Percentiles rank a stretch among this genome's conserved stretches.
These are phyloP conservation scores for Drosophila falleni DNA, from an alignment of 2,888 invertebrate genomes.

Conservation along the genomic window DNA sequence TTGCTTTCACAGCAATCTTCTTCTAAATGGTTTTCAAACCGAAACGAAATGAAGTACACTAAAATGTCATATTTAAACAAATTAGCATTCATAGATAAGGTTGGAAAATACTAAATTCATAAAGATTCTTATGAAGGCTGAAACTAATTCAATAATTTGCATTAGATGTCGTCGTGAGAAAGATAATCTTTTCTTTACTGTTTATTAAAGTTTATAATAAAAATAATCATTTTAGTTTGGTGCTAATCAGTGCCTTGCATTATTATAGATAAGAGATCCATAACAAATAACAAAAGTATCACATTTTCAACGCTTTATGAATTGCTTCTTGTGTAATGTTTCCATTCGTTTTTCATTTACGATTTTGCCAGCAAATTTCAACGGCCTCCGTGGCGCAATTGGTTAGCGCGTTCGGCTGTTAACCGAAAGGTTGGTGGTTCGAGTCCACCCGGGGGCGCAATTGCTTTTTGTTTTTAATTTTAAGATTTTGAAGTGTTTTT, in stretches of 20 bases:
- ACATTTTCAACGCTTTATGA: not conserved
- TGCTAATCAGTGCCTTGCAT: not conserved
- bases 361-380: conserved; percentile 1
- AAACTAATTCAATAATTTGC: too few relatives aligned
- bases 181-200: not conserved
- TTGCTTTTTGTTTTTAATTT: not conserved
- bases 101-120: not conserved
- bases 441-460: conserved; percentile 97
- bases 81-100: not conserved
- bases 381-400: conserved; percentile 93
- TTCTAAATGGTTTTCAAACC: not conserved
- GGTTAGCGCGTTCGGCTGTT: conserved; percentile 99
- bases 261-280: not conserved
- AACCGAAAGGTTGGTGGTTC: conserved; percentile 99
- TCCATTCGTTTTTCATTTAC: not conserved
- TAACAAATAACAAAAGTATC: not conserved
- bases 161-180: too few relatives aligned
- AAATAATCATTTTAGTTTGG: not conserved
- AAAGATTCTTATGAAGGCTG: too few relatives aligned
- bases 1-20: conserved; percentile 5
- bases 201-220: not conserved
- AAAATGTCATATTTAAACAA: not conserved
- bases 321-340: not conserved
- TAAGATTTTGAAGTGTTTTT: not conserved
- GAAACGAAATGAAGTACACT: not conserved